Evolutionary conservation across 2,888 invertebrate species (phyloP), one percentile per base, ranked within the genome.

Genomic region (Orthosia gothica): DNA sequence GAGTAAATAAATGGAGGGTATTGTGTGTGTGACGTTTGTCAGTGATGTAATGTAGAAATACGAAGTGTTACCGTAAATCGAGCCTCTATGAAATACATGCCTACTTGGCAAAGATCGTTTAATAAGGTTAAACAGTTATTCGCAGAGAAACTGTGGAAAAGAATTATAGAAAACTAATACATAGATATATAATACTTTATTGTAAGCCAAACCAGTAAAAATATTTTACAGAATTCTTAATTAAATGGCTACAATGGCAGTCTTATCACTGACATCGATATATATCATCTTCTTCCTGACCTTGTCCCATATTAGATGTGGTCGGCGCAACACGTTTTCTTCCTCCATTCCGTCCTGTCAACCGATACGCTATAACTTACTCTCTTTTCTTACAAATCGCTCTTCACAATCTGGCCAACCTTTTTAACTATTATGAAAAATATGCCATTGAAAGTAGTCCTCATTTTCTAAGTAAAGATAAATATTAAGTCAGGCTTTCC

Each of bases 1-100:
- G 11, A n/a, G 5, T 18, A 57, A 55, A 45, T 32, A 50, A 55
- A 81, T 63, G 50, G 32, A 50, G 32, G 9, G 13, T 23, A 71
- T 50, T 45, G 23, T 59, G 23, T 23, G 15, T 16, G 66, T 61
- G 47, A 47, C 18, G 23, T 61, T 16, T 52, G 7, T 50, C 5
- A 12, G 55, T 80, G 47, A 26, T 47, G 23, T 57, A 23, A 78
- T 50, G 15, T 20, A 52, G 11, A 49, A 57, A 40, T 49, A 57
- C 47, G 15, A 61, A 9, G 55, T 50, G 18, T n/a, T 57, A 18
- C 20, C 12, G 20, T 58, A 58, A 59, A 16, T 23, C 3, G 2
- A 3, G n/a, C 52, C 11, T 49, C 16, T 15, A 32, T 20, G 11
- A n/a, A 26, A 58, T 18, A 3, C 11, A 9, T 13, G 23, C 11